Evolutionary conservation across 2,888 invertebrate genomes (phyloP), one percentile per base, ranked within the genome.

Genomic region (Hylaea fasciaria): DNA sequence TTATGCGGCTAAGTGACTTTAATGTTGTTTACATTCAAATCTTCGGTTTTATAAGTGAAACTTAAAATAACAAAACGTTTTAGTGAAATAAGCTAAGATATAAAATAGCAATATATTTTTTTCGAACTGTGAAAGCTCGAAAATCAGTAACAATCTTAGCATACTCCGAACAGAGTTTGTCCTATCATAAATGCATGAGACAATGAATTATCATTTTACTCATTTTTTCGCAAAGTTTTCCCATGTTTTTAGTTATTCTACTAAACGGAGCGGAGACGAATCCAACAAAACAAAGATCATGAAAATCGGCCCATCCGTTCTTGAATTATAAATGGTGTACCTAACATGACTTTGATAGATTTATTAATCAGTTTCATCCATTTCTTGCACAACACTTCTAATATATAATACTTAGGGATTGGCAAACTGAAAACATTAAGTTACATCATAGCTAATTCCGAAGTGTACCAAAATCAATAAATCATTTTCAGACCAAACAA

Each of bases 401-500:
- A 37, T 37, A 10, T 37, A 10, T 32, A 32, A n/a, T 44, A n/a
- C 12, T 1, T 0, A 44, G 22, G 11, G 22, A 2, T 22, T 44
- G 28, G 45, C 28, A 45, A 45, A 13, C 17, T 2, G 2, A 12
- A 28, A 7, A 45, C n/a, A n/a, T n/a, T 14, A 45, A 29, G 28
- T 28, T 58, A 48, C 52, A 22, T 51, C 52, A 58, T 17, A 39
- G 8, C 12, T 35, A 40, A 35, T 47, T 46, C 40, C 13, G 48
- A 12, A 28, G n/a, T 2, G 11, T 39, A 40, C 10, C 22, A 39
- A 46, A 40, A 44, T 32, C 48, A 40, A 56, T 62, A 56, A 57
- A 62, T 62, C 61, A 62, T 57, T n/a, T n/a, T 37, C 3, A n/a
- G 44, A 47, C 32, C 44, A 53, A 43, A 62, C 48, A 62, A 57